Evolutionary conservation across 2,113 vertebrate genomes (phyloP).

Genomic region (Eidolon helvum): DNA sequence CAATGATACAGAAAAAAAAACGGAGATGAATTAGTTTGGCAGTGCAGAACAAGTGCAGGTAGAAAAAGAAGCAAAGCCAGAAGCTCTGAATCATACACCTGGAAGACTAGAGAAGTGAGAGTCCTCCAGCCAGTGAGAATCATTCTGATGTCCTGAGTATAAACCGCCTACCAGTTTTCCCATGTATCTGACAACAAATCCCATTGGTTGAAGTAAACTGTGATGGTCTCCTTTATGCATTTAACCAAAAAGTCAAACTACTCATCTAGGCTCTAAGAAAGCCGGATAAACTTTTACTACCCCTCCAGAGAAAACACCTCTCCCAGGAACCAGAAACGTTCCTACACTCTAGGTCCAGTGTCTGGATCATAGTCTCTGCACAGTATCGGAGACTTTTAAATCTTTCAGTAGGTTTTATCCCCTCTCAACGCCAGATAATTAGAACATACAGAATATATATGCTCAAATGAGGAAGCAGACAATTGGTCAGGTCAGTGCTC

Average conservation of each 20-base stretch:
- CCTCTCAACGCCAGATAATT: not conserved
- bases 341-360: not conserved
- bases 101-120: not conserved
- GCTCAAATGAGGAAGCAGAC: not conserved
- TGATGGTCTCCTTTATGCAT: not conserved
- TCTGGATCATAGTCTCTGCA: not conserved
- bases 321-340: not conserved
- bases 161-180: not conserved
- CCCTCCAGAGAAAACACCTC: not conserved
- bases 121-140: not conserved
- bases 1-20: not conserved
- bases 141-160: too few relatives aligned
- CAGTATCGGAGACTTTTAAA: not conserved
- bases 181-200: not conserved
- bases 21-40: not conserved
- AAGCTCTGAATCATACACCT: not conserved
- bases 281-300: not conserved
- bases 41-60: not conserved
- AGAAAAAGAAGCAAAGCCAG: not conserved
- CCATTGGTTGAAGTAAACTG: not conserved
- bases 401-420: not conserved
- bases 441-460: not conserved
- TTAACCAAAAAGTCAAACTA: not conserved
- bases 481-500: not conserved
- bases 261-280: not conserved